Percentiles rank a stretch among this genome's conserved stretches.
Evolutionary conservation across 2,113 vertebrate genomes (phyloP).

Genomic region (Phainopepla nitens): DNA sequence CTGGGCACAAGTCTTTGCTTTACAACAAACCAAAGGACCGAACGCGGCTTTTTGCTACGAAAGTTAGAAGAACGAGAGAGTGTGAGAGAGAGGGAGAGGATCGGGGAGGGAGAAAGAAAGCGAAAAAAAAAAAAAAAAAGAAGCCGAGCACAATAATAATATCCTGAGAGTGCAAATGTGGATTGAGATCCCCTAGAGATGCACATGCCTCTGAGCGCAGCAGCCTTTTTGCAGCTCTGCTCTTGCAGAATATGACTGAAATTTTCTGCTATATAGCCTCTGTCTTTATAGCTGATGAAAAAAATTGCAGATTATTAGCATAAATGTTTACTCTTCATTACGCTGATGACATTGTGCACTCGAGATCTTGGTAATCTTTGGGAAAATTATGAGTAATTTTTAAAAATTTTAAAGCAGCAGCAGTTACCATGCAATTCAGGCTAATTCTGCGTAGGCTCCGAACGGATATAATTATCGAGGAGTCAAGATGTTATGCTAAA

Average conservation of each 20-base stretch:
- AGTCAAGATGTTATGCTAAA: conserved; percentile 99
- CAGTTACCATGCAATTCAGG: conserved; percentile 99
- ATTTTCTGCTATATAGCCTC: conserved; percentile 98
- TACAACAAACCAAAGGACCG: conserved; percentile 69
- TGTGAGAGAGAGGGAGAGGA: neutral
- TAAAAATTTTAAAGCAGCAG: conserved; percentile 99
- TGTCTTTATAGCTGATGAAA: conserved; percentile 99
- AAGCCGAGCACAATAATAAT: conserved; percentile 63
- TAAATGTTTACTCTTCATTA: conserved; percentile 99
- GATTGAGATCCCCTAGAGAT: conserved; percentile 80
- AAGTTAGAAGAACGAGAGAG: conserved; percentile 63
- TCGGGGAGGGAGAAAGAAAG: neutral
- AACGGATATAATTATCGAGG: conserved; percentile 99
- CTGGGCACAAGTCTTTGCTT: conserved; percentile 69
- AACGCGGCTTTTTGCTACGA: conserved; percentile 63
- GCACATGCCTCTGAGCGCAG: conserved; percentile 72
- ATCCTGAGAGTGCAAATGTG: conserved; percentile 70
- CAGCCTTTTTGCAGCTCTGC: conserved; percentile 86
- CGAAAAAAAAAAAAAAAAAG: neutral
- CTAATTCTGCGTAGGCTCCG: conserved; percentile 99
- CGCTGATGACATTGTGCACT: conserved; percentile 99
- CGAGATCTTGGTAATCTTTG: conserved; percentile 99
- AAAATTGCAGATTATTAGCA: conserved; percentile 99
- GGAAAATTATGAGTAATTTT: conserved; percentile 99
- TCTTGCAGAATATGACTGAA: conserved; percentile 94